These are phyloP conservation scores for Amphiduros pacificus DNA, from an alignment of 2,888 invertebrate species.

Conservation along the genomic window DNA sequence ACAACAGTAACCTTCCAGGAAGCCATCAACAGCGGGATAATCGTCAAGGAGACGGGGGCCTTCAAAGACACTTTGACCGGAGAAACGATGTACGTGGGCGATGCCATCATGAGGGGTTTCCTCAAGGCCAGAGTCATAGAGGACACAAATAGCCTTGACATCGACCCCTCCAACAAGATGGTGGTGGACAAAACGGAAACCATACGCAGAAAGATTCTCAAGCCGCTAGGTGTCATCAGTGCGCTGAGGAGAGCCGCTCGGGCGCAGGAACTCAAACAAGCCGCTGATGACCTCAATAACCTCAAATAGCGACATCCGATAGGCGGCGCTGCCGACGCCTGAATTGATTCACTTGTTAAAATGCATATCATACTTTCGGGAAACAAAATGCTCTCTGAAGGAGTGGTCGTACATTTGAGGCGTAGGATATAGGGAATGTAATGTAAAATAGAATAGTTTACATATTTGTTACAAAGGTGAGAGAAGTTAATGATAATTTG, in stretches of 20 bases:
- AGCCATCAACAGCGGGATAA: conserved; percentile 32
- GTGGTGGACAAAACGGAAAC: conserved; percentile 46
- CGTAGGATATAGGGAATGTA: too few species aligned
- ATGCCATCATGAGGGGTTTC: conserved; percentile 56
- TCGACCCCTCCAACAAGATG: conserved; percentile 54
- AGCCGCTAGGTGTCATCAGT: conserved; percentile 42
- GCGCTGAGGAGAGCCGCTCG: conserved; percentile 36
- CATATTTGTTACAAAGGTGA: too few species aligned
- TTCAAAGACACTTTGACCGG: conserved; percentile 50
- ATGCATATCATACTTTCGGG: too few species aligned
- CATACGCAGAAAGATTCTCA: conserved; percentile 44
- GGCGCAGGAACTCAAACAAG: too few species aligned
- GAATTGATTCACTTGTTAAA: too few species aligned
- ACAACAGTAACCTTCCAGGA: conserved; percentile 32
- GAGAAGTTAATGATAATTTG: too few species aligned
- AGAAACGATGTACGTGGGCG: conserved; percentile 46
- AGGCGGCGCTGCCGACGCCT: too few species aligned
- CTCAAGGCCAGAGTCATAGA: conserved; percentile 52
- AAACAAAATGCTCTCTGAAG: too few species aligned
- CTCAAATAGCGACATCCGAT: too few species aligned
- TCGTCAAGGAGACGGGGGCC: conserved; percentile 38
- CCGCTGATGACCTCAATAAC: too few species aligned
- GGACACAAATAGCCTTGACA: conserved; percentile 46
- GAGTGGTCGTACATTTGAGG: too few species aligned
- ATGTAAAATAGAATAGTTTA: too few species aligned